A percentile compares a stretch with the other conserved stretches of the same genome.
phyloP scores from a whole-genome alignment of 1,140 invertebrate genomes.

The Apocrypta bakeri region DNA sequence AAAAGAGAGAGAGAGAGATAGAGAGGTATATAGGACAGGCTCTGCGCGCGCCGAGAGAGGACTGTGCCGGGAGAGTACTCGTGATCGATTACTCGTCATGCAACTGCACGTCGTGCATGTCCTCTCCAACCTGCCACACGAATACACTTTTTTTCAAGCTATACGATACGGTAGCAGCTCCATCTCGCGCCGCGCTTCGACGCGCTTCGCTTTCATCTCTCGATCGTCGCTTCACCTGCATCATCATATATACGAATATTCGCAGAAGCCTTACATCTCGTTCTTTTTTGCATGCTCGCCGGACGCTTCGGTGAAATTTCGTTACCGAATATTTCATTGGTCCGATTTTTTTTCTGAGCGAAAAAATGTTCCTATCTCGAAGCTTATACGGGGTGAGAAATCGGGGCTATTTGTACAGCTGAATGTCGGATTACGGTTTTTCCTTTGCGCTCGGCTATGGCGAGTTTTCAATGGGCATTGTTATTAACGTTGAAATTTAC shows the following conservation, averaged over 20 bases:
- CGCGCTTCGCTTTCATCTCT: not conserved
- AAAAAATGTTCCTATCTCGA: not conserved
- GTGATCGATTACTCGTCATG: slow-evolving; percentile 73
- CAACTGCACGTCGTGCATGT: slow-evolving; percentile 46
- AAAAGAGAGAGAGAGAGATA: too few relatives aligned
- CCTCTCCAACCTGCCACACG: slow-evolving; percentile 62
- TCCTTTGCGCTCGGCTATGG: not conserved
- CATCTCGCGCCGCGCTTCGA: not conserved
- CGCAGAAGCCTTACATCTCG: too few relatives aligned
- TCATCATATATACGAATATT: too few relatives aligned
- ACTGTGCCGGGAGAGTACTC: slow-evolving; percentile 69
- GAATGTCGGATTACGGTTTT: not conserved
- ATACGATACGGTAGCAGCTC: not conserved
- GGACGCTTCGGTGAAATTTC: too few relatives aligned
- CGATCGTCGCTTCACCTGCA: too few relatives aligned
- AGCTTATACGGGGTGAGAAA: not conserved
- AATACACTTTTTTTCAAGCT: slow-evolving; percentile 38
- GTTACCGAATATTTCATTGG: too few relatives aligned
- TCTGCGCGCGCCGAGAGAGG: slow-evolving; percentile 53
- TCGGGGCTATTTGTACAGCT: not conserved
- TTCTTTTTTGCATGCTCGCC: too few relatives aligned
- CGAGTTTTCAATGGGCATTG: not conserved
- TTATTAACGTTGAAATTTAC: not conserved
- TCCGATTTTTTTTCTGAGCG: too few relatives aligned
- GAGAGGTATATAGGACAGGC: slow-evolving; percentile 5